Percentiles rank a stretch among this genome's conserved stretches.
Conservation (phyloP, 1,140 invertebrate genomes). For the Mercenaria mercenaria region DNA sequence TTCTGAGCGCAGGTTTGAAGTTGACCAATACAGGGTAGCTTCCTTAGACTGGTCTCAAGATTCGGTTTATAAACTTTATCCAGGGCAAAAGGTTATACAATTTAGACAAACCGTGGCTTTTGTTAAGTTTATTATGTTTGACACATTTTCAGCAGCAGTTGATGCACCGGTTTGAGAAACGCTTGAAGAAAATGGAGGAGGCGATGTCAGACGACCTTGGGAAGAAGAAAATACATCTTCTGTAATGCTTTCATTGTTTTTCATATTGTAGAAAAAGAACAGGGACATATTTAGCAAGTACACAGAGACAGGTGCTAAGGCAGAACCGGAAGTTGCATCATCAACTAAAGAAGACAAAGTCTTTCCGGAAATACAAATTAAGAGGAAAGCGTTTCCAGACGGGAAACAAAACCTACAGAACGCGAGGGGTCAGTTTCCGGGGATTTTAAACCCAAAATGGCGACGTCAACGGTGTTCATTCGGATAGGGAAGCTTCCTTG, state of each 20-base stretch:
- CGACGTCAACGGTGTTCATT: neutral
- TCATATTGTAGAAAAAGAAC: conserved; percentile 50
- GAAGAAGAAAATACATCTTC: too few species aligned
- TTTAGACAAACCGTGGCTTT: too few species aligned
- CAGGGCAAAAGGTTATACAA: too few species aligned
- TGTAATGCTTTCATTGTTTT: too few species aligned
- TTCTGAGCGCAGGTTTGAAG: too few species aligned
- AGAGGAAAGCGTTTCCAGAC: neutral
- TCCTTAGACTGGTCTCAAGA: too few species aligned
- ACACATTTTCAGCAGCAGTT: conserved; percentile 67
- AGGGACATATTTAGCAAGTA: conserved; percentile 74
- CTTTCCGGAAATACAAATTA: neutral
- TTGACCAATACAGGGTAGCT: too few species aligned
- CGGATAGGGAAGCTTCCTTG: neutral
- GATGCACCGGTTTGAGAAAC: conserved; percentile 66
- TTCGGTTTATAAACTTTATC: too few species aligned
- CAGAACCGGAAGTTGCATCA: neutral
- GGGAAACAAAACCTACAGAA: neutral
- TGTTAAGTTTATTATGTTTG: too few species aligned
- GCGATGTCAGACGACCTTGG: conserved; percentile 48
- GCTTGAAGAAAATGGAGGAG: conserved; percentile 54
- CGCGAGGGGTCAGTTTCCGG: conserved; percentile 17
- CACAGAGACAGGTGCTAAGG: conserved; percentile 72
- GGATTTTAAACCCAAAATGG: neutral
- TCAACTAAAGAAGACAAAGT: neutral